These are phyloP conservation scores for Phortica okadai DNA, from an alignment of 2,888 invertebrate species.

Conservation along the genomic window DNA sequence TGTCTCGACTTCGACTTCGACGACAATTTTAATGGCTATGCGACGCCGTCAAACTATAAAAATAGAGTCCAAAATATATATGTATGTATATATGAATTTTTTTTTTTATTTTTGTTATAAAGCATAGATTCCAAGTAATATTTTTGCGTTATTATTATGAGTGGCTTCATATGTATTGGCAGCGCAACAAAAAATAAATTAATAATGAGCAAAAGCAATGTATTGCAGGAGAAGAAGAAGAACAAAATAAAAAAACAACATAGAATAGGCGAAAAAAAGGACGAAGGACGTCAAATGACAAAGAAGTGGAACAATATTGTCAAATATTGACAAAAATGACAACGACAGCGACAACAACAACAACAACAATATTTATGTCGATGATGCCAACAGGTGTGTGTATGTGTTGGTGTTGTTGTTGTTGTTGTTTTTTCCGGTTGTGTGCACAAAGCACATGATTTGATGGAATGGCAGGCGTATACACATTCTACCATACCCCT, in stretches of 20 bases:
- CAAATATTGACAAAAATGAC: slow-evolving; percentile 11
- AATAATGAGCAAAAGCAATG: slow-evolving; percentile 1
- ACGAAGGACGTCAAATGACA: background rate
- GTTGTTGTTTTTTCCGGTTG: background rate
- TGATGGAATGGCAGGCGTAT: too few relatives aligned
- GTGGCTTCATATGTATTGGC: background rate
- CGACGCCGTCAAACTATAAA: too few relatives aligned
- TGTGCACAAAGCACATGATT: too few relatives aligned
- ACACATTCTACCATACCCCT: background rate
- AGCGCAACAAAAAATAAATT: slow-evolving; percentile 5
- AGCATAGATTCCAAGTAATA: background rate
- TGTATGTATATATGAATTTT: too few relatives aligned
- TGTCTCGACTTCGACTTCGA: too few relatives aligned
- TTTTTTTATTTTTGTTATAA: background rate
- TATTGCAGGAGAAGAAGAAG: background rate
- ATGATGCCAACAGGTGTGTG: background rate
- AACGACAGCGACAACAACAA: background rate
- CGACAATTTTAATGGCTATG: too few relatives aligned
- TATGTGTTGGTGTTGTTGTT: slow-evolving; percentile 3
- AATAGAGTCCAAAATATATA: too few relatives aligned
- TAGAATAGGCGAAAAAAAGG: background rate
- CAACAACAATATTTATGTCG: background rate
- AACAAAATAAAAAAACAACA: background rate
- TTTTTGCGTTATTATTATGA: background rate
- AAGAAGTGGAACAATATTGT: background rate